Evolutionary conservation across 2,888 invertebrate species (phyloP).

Genomic region (Parelbella ahira): DNA sequence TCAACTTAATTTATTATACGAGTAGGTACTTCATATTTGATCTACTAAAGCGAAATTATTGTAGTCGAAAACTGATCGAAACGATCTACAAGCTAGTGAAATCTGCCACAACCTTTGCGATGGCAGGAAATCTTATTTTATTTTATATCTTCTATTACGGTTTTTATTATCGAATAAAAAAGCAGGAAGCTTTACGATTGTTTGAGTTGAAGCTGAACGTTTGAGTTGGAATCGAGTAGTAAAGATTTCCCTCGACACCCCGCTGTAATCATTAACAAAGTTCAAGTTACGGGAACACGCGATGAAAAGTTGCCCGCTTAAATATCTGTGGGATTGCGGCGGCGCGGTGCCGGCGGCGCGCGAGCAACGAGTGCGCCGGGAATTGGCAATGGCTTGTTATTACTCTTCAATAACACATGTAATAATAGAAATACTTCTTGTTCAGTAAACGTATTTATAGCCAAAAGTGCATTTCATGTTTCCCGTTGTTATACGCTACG

Average conservation of each 20-base stretch:
- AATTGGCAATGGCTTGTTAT: no score
- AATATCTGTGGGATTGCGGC: constrained; percentile 38
- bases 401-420: no score
- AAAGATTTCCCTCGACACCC: constrained; percentile 60
- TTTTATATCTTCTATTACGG: constrained; percentile 34
- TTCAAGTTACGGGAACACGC: constrained; percentile 40
- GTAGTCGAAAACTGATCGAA: no score
- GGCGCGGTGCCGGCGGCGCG: neutral
- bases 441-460: no score
- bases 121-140: constrained; percentile 30
- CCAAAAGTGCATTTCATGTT: no score
- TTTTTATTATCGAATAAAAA: constrained; percentile 34
- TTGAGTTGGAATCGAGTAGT: constrained; percentile 34
- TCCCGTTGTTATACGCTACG: no score
- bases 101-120: constrained; percentile 3
- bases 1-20: no score
- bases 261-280: constrained; percentile 51
- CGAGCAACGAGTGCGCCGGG: no score
- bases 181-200: constrained; percentile 37
- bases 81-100: no score
- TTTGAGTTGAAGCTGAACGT: constrained; percentile 33
- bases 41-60: no score
- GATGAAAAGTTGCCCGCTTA: constrained; percentile 36
- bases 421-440: no score
- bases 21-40: no score